phyloP scores from a whole-genome alignment of 2,113 vertebrate species.

The Epinephelus lanceolatus region DNA sequence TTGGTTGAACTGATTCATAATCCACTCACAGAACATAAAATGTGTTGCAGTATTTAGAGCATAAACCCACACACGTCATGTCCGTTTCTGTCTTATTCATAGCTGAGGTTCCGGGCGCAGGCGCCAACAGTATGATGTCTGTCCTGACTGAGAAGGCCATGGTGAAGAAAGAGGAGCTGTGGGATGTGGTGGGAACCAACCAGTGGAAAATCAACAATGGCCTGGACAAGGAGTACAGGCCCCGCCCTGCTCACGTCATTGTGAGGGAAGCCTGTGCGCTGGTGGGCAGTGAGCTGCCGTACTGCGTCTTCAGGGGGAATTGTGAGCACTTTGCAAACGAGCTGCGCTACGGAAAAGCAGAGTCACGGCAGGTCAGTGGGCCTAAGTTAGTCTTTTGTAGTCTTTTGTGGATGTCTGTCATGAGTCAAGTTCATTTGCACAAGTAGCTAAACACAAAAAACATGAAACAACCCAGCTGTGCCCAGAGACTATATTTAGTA shows the following conservation, averaged over 20 bases:
- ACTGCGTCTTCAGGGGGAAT: constrained; percentile 76
- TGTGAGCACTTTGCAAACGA: constrained; percentile 88
- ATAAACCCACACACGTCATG: background rate
- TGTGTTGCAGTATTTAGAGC: background rate
- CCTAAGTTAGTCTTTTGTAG: no score
- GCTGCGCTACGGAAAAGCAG: constrained; percentile 84
- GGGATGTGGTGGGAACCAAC: constrained; percentile 71
- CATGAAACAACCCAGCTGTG: no score
- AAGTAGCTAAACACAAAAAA: no score
- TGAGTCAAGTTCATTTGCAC: no score
- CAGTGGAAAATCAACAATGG: constrained; percentile 82
- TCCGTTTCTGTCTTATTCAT: background rate
- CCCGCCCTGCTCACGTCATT: constrained; percentile 64
- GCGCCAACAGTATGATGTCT: constrained; percentile 85
- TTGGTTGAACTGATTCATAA: background rate
- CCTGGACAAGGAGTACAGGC: constrained; percentile 75
- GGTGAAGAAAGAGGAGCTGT: constrained; percentile 85
- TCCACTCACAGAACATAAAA: background rate
- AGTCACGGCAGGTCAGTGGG: constrained; percentile 87
- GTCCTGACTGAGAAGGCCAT: constrained; percentile 81
- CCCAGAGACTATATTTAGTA: no score
- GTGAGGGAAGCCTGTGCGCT: constrained; percentile 60
- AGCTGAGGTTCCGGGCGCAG: constrained; percentile 77
- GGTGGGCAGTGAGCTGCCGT: constrained; percentile 72
- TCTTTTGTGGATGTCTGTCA: no score